Evolutionary conservation across 2,888 invertebrate genomes (phyloP), one percentile per base, ranked within the genome.

Genomic region (Mylabris sibirica): DNA sequence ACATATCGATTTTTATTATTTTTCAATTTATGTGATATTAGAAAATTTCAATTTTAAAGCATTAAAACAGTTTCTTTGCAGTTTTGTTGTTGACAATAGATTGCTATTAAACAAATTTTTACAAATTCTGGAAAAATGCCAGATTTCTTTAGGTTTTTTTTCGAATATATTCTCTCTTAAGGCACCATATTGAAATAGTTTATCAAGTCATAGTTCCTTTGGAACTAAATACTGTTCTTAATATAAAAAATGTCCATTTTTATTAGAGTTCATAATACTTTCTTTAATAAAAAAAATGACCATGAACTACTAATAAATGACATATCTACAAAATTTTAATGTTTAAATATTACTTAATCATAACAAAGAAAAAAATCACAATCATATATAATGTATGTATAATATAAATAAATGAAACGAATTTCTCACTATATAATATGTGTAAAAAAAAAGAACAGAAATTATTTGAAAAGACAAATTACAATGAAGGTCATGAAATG

Each of bases 131-230:
- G 75, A 72, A 69, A 75, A 74, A 75, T 49, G 69, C 77, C 76
- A 76, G 76, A 76, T 66, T 72, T 65, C 64, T 72, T 72, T 72
- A 66, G 65, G 69, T 44, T 44, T 44, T 44, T 17, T 17, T 17
- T 30, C 30, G 30, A 3, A 30, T 17, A 44, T 17, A 44, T 17
- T 44, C 44, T n/a, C 44, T 44, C n/a, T 44, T 44, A 79, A 79
- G 79, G 79, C 80, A 71, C 73, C 68, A 44, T 17, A 38, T 49
- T 49, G 17, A 20, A 0, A 49, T 49, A 49, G 8, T 20, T 49
- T 3, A 76, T 77, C 77, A 78, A 76, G 76, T 77, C 77, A 75
- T 77, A 79, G 79, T 80, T 79, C 79, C 80, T 77, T 79, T 79
- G 79, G 80, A 80, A 80, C 80, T 72, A 80, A 78, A 78, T 76